Evolutionary conservation across 2,113 vertebrate species (phyloP).

Genomic region (Dasyprocta punctata): DNA sequence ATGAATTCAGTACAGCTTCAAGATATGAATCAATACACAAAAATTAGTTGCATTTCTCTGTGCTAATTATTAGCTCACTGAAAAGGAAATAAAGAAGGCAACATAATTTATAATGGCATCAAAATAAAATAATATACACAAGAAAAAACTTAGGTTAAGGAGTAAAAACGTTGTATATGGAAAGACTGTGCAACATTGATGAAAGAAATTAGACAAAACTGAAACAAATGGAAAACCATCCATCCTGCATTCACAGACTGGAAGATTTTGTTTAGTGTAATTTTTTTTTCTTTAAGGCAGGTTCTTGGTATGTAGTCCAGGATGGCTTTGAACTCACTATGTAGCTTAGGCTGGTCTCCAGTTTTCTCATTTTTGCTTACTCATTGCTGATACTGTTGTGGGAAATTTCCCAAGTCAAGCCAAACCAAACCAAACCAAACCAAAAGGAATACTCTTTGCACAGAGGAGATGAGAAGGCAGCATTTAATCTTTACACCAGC

Average conservation of each 20-base stretch:
- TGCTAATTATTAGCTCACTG: neutral
- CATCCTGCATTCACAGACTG: neutral
- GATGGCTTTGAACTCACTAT: neutral
- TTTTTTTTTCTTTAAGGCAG: neutral
- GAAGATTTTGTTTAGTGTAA: neutral
- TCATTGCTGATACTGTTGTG: no score
- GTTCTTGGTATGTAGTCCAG: neutral
- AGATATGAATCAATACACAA: neutral
- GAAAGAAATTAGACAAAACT: neutral
- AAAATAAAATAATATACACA: neutral
- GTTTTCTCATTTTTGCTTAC: neutral
- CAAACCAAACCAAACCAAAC: no score
- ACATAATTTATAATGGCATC: neutral
- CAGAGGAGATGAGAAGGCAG: no score
- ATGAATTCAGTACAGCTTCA: neutral
- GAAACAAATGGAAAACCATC: neutral
- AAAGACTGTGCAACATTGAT: neutral
- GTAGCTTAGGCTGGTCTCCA: neutral
- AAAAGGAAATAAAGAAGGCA: neutral
- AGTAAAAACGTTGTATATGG: neutral
- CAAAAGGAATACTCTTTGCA: no score
- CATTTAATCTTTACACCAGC: no score
- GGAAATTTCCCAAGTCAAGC: no score
- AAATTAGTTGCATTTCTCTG: neutral
- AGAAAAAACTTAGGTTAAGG: neutral